These are phyloP conservation scores for Callinectes sapidus DNA, from an alignment of 2,888 invertebrate species.

Conservation along the genomic window DNA sequence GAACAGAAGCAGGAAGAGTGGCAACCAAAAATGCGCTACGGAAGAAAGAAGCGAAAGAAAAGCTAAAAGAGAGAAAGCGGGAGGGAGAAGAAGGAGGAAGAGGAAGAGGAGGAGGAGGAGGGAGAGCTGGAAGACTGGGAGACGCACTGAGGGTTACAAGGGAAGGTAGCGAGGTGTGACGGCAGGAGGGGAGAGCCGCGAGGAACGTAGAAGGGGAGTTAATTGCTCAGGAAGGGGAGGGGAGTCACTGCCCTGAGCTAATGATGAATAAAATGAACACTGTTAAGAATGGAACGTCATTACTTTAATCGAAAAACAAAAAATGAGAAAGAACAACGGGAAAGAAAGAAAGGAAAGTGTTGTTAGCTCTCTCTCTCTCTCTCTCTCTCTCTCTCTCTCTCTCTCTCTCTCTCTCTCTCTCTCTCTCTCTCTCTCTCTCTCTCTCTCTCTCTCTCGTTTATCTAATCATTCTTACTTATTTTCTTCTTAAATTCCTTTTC, in stretches of 20 bases:
- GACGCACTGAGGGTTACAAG: not conserved
- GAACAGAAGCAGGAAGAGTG: not conserved
- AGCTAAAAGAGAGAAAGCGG: not conserved
- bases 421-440: not conserved
- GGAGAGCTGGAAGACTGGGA: not conserved
- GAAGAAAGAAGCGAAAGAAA: not conserved
- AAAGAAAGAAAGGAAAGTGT: not conserved
- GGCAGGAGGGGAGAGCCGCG: conserved; percentile 26
- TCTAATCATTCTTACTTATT: too few species aligned
- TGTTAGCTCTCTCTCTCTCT: not conserved
- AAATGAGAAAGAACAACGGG: not conserved
- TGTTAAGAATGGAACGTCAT: not conserved
- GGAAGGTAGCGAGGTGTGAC: conserved; percentile 21
- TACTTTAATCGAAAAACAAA: conserved; percentile 1
- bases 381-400: not conserved
- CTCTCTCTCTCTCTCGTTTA: too few species aligned
- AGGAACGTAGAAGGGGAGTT: conserved; percentile 19
- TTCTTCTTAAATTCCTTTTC: too few species aligned
- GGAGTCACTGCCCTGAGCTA: not conserved
- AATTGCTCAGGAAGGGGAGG: conserved; percentile 24
- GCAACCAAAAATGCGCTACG: too few species aligned
- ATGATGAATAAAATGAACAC: conserved; percentile 28
- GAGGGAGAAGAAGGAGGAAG: not conserved
- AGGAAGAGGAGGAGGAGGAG: not conserved
- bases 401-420: not conserved